A percentile compares a stretch with the other conserved stretches of the same genome.
phyloP scores from a whole-genome alignment of 2,113 vertebrate genomes.

The Uria aalge region DNA sequence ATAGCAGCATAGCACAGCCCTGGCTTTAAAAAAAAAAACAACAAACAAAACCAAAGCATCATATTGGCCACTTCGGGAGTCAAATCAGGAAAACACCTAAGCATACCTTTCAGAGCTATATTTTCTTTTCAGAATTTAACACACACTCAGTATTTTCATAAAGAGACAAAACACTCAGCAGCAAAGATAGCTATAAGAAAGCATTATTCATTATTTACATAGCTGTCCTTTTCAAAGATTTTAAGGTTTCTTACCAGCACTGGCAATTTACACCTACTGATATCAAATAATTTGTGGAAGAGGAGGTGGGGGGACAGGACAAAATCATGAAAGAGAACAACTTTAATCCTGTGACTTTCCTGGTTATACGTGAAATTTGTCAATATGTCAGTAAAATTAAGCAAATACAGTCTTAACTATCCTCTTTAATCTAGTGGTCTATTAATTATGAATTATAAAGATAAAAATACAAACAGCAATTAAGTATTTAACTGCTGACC shows the following conservation, averaged over 20 bases:
- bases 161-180: not conserved
- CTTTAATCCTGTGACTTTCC: not conserved
- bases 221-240: not conserved
- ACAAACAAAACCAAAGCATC: not conserved
- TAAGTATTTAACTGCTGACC: not conserved
- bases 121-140: not conserved
- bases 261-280: not conserved
- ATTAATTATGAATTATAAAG: not conserved
- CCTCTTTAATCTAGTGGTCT: not conserved
- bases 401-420: not conserved
- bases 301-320: not conserved
- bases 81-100: not conserved
- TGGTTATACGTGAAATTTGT: not conserved
- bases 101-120: not conserved
- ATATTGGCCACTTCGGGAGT: not conserved
- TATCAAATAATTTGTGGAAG: not conserved
- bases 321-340: not conserved
- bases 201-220: not conserved
- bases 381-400: not conserved
- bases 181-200: not conserved
- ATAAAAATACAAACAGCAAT: not conserved
- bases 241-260: not conserved
- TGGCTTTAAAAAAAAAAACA: not conserved
- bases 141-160: not conserved
- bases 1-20: not conserved